These are phyloP conservation scores for Dinocampus coccinellae DNA, from an alignment of 2,888 invertebrate genomes.

Conservation along the genomic window DNA sequence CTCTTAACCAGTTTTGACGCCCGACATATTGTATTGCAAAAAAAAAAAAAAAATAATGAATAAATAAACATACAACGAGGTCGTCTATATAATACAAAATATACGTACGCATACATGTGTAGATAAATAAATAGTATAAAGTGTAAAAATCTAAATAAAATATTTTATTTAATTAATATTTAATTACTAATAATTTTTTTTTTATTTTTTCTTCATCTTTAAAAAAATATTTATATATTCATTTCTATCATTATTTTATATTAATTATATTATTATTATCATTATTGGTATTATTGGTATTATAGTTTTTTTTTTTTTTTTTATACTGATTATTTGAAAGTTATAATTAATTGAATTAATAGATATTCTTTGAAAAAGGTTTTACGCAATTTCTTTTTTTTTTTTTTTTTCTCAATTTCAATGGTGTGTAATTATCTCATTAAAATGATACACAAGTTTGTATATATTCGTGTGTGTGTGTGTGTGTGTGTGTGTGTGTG, in stretches of 20 bases:
- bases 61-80: slow-evolving; percentile 9
- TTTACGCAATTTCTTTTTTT: background rate
- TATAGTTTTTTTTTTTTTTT: background rate
- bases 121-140: background rate
- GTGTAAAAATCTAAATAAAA: no score
- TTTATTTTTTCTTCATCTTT: no score
- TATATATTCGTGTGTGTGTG: no score
- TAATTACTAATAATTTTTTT: no score
- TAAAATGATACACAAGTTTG: background rate
- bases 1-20: slow-evolving; percentile 8
- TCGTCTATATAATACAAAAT: background rate
- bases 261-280: no score
- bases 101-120: slow-evolving; percentile 7
- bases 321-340: background rate
- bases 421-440: background rate
- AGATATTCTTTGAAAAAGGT: background rate
- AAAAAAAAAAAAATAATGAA: no score
- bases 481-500: background rate
- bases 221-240: no score
- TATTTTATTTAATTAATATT: no score
- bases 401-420: no score
- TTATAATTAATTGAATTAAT: background rate
- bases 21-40: background rate
- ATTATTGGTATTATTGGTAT: no score
- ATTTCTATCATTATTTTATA: no score